Evolutionary conservation across 2,888 invertebrate species (phyloP), one percentile per base, ranked within the genome.

Genomic region (Fissipunctia ypsillon): DNA sequence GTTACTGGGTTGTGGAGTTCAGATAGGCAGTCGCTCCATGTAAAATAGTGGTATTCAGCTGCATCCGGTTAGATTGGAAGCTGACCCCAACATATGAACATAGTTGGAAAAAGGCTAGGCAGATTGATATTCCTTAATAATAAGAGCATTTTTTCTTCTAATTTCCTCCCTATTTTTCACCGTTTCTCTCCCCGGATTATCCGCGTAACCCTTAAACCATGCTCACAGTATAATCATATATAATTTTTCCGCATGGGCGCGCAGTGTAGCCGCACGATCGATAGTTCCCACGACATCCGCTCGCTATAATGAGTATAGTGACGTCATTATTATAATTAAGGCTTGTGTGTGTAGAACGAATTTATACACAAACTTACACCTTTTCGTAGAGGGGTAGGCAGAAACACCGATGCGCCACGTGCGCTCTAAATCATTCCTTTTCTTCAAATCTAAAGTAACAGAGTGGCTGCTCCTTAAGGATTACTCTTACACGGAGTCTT

Each of bases 201-300:
- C 84, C 80, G 19, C n/a, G 63, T 16, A 14, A n/a, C 38, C 50
- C 63, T n/a, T 41, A n/a, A 60, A 80, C 31, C 67, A 67, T 87
- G 76, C 63, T 67, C 73, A 81, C 77, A 38, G 50, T 72, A 75
- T 83, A 78, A 64, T 74, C 73, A 78, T 83, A 81, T 82, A 86
- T 85, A 89, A 87, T 90, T 88, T 88, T 91, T 89, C 91, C 90
- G 88, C 89, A 88, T 89, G 89, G 85, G 84, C 88, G 91, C 88
- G 86, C 87, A 84, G 82, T 85, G 87, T 88, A 82, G 88, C 84
- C 85, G 85, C 82, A 71, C 88, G 91, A 88, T 93, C 93, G 88
- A 93, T 92, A 91, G 79, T 90, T 91, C 90, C 89, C 90, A 90
- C 91, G 90, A 84, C 83, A 84, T 81, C 80, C 84, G 84, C 73